Base-by-base conservation (phyloP, 2,888 invertebrate species). In the Pelosia muscerda region DNA sequence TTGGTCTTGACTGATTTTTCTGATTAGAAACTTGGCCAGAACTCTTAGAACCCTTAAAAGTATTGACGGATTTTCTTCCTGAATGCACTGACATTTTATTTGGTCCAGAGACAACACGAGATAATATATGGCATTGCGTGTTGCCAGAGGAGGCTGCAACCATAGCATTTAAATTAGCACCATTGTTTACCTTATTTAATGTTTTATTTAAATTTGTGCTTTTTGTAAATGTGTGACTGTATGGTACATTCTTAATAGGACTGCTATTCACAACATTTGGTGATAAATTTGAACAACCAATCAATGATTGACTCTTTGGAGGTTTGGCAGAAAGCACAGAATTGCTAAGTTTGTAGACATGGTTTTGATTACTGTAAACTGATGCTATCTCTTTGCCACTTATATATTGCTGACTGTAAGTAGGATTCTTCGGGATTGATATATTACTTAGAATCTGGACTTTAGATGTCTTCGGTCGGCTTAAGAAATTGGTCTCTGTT, bases 361-460 rank as follows among this genome's bases (percentile, higher is more conserved):
- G 94, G 77, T 92, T 94, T 69, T 92, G 92, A 69, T 92, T 88
- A 38, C 90, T 91, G 79, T 93, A 93, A 38, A 94, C 88, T 62
- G 92, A 90, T 23, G 88, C 81, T 58, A 92, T 82, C 68, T 95
- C 94, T 82, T 94, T 94, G 57, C 87, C 84, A 60, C 90, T 84
- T 65, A 92, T 86, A 73, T 92, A 94, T 76, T 92, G 91, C 75
- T 91, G 93, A 34, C 90, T 87, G 77, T 92, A 94, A 78, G 85
- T 90, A 61, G 94, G 84, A 76, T 85, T 92, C 83, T 95, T 95
- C 4, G 95, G 93, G 77, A 95, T 82, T 71, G 95, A 90, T 86
- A 95, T 93, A 74, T 95, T 95, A 75, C 95, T 95, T 73, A 95
- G 86, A 81, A 95, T 95, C 78, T 95, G 95, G 58, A 95, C 95